Percentiles rank a stretch among this genome's conserved stretches.
These are phyloP conservation scores for Zygogramma bicolorata DNA, from an alignment of 2,888 invertebrate species.

Conservation along the genomic window DNA sequence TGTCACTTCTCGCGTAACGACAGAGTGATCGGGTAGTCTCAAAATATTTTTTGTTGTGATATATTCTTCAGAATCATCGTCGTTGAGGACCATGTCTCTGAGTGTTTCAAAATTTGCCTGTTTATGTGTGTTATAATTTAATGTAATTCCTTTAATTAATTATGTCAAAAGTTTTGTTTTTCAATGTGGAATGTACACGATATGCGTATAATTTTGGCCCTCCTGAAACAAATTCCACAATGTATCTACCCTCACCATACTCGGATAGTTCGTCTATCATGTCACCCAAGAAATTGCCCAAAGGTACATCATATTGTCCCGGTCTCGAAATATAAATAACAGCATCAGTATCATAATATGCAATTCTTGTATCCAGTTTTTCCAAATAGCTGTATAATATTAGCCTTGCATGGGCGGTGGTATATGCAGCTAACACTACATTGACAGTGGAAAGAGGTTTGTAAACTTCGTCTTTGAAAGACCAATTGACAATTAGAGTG, in stretches of 20 bases:
- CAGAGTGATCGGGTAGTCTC: background rate
- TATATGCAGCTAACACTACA: constrained; percentile 50
- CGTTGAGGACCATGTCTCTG: constrained; percentile 18
- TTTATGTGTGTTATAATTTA: constrained; percentile 31
- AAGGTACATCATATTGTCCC: constrained; percentile 50
- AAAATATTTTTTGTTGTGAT: constrained; percentile 5
- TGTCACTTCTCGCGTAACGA: constrained; percentile 8
- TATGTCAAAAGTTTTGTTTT: background rate
- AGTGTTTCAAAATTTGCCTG: constrained; percentile 28
- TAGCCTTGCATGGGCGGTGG: constrained; percentile 39
- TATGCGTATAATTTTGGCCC: constrained; percentile 47
- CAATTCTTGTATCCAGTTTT: constrained; percentile 49
- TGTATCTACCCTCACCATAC: constrained; percentile 55
- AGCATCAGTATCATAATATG: constrained; percentile 62
- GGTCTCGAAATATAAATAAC: constrained; percentile 51
- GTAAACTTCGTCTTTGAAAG: constrained; percentile 39
- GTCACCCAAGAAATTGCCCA: constrained; percentile 59
- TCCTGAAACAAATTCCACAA: constrained; percentile 56
- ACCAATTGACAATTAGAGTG: constrained; percentile 46
- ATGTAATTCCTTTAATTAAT: constrained; percentile 26
- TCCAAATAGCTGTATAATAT: constrained; percentile 50
- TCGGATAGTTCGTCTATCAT: constrained; percentile 58
- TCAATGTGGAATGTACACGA: background rate
- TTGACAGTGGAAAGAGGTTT: constrained; percentile 45
- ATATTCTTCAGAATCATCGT: background rate